Conservation (phyloP, 2,113 vertebrate genomes). For the Cyprinodon variegatus region DNA sequence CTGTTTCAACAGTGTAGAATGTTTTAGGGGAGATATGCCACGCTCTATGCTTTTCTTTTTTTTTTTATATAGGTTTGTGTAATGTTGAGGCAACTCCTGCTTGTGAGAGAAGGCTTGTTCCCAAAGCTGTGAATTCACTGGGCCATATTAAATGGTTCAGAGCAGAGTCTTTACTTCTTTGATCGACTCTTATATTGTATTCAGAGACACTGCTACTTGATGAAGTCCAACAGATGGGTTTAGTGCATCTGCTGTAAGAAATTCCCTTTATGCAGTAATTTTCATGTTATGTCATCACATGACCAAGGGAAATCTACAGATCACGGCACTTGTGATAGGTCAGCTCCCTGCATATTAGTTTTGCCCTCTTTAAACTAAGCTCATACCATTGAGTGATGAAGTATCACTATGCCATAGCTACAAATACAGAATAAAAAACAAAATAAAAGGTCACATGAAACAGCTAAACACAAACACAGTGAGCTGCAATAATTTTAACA, state of each 20-base stretch:
- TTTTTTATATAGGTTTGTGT: background rate
- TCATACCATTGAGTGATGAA: too few species aligned
- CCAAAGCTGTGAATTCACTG: background rate
- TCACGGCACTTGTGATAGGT: background rate
- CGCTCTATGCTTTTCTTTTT: background rate
- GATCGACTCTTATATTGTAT: conserved; percentile 6
- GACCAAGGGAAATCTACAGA: background rate
- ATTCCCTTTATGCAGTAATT: conserved; percentile 13
- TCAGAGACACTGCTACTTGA: background rate
- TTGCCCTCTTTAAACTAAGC: too few species aligned
- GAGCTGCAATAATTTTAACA: too few species aligned
- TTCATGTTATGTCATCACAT: conserved; percentile 10
- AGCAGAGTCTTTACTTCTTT: conserved; percentile 29
- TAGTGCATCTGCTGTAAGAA: background rate
- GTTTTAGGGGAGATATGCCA: background rate
- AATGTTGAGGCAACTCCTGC: conserved; percentile 5
- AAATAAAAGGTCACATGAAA: too few species aligned
- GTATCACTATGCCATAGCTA: too few species aligned
- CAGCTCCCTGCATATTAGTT: background rate
- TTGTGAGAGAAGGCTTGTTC: conserved; percentile 3
- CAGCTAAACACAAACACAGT: too few species aligned
- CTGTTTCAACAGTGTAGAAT: background rate
- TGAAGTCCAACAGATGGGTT: background rate
- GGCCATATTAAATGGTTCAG: conserved; percentile 10
- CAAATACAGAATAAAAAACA: too few species aligned